These are phyloP conservation scores for Acanthopagrus latus DNA, from an alignment of 2,797 vertebrate genomes.

Conservation along the genomic window DNA sequence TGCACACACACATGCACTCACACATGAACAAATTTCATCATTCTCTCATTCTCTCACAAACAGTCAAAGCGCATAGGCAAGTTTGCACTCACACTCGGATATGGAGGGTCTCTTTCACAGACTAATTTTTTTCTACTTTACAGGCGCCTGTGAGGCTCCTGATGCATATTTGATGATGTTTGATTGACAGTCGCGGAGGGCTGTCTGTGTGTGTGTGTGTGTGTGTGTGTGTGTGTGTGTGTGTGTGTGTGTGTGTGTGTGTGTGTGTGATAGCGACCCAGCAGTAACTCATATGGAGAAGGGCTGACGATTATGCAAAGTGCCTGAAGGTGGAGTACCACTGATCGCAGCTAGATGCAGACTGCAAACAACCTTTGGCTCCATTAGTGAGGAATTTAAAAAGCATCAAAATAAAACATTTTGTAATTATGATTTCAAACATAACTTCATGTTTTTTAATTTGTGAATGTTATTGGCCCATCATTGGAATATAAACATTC, in stretches of 20 bases:
- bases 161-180: conserved; percentile 61
- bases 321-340: conserved; percentile 7
- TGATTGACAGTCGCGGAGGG: conserved; percentile 57
- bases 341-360: conserved; percentile 10
- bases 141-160: conserved; percentile 38
- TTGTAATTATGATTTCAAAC: no score
- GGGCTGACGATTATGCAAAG: conserved; percentile 18
- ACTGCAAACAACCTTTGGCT: conserved; percentile 4
- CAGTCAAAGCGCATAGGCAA: neutral
- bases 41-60: neutral
- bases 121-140: conserved; percentile 15
- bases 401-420: neutral
- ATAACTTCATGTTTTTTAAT: neutral
- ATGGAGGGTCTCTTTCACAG: conserved; percentile 11
- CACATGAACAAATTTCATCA: neutral
- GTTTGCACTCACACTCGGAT: conserved; percentile 18
- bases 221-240: neutral
- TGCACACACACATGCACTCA: neutral
- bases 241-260: neutral
- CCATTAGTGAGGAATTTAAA: neutral
- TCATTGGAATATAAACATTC: neutral
- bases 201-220: neutral
- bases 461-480: neutral
- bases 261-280: neutral
- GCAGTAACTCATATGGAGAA: conserved; percentile 12